These are phyloP conservation scores for Seira ritae DNA, from an alignment of 2,888 invertebrate genomes.

Conservation along the genomic window DNA sequence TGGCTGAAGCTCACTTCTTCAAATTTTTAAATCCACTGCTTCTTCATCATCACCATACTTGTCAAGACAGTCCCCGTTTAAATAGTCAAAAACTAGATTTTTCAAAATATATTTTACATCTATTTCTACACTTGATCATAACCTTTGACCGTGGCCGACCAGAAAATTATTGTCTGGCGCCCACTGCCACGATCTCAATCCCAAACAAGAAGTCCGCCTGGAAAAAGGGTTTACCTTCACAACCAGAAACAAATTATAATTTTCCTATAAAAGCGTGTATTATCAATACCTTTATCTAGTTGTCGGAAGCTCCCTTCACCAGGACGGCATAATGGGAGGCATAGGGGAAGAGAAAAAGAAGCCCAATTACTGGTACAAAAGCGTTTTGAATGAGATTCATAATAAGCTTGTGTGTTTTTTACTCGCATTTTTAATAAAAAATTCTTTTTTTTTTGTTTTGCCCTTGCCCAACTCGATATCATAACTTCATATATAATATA, in stretches of 20 bases:
- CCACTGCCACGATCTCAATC: conserved; percentile 54
- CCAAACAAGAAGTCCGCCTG: conserved; percentile 24
- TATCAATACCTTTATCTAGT: not conserved
- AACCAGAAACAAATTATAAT: conserved; percentile 18
- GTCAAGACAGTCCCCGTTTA: conserved; percentile 37
- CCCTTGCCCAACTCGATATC: not conserved
- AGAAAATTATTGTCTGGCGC: conserved; percentile 74
- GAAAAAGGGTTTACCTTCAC: conserved; percentile 46
- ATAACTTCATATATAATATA: conserved; percentile 5
- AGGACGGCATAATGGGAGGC: conserved; percentile 49
- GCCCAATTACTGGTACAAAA: conserved; percentile 29
- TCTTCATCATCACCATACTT: conserved; percentile 14
- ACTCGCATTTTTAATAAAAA: conserved; percentile 22
- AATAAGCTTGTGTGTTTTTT: conserved; percentile 12
- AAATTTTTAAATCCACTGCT: not conserved
- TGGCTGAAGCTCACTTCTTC: too few relatives aligned
- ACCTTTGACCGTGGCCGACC: conserved; percentile 74
- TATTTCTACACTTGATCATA: conserved; percentile 62
- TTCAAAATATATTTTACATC: conserved; percentile 52
- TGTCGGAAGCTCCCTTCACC: not conserved
- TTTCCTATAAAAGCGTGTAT: conserved; percentile 2
- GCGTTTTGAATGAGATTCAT: conserved; percentile 9
- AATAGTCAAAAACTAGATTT: conserved; percentile 19
- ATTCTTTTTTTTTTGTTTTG: not conserved
- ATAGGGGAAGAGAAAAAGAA: conserved; percentile 18